phyloP scores from a whole-genome alignment of 2,797 vertebrate species.

The Odontamblyopus rebecca region DNA sequence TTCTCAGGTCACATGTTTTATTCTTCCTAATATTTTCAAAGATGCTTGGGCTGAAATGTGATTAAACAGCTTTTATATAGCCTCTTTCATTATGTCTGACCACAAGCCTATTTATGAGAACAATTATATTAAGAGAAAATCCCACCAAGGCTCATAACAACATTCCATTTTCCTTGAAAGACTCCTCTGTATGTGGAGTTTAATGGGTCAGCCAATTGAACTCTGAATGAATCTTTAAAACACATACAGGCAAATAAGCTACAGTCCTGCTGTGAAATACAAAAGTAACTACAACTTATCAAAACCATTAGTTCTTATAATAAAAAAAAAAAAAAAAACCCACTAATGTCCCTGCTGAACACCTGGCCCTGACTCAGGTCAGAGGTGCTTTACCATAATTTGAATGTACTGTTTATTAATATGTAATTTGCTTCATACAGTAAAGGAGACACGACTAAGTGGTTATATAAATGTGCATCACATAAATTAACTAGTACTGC shows the following conservation, averaged over 20 bases:
- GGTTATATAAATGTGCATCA: constrained; percentile 8
- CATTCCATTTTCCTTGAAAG: background rate
- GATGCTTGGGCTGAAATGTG: background rate
- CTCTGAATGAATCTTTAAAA: background rate
- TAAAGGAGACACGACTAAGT: background rate
- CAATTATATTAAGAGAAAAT: constrained; percentile 20
- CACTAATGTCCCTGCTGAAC: constrained; percentile 13
- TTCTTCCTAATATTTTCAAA: constrained; percentile 26
- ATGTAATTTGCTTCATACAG: background rate
- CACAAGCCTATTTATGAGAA: background rate
- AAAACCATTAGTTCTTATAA: background rate
- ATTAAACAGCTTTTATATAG: constrained; percentile 18
- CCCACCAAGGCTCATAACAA: constrained; percentile 31
- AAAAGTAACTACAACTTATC: background rate
- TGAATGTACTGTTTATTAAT: background rate
- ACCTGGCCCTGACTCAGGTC: background rate
- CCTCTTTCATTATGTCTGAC: constrained; percentile 5
- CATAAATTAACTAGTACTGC: constrained; percentile 11
- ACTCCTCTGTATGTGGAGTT: background rate
- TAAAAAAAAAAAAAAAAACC: no score
- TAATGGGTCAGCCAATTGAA: background rate
- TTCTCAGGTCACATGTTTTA: constrained; percentile 1
- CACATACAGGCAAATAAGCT: no score
- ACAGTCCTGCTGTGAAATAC: background rate
- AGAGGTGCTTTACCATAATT: constrained; percentile 13